phyloP scores from a whole-genome alignment of 2,797 vertebrate genomes.

The Tenualosa thibaudeaui region DNA sequence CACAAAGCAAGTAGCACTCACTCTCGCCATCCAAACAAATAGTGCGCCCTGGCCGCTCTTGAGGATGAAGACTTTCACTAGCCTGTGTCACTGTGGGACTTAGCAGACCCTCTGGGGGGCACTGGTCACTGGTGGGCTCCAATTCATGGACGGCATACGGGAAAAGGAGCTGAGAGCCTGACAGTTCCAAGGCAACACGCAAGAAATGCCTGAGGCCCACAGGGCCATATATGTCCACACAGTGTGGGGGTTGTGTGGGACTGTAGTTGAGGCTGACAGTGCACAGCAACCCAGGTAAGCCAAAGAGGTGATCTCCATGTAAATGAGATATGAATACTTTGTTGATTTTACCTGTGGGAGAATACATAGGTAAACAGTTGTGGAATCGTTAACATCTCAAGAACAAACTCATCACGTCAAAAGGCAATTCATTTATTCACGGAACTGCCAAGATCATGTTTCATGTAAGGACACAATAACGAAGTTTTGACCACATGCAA shows the following conservation, averaged over 20 bases:
- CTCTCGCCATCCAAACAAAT: conserved; percentile 70
- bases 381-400: not conserved
- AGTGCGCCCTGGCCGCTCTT: conserved; percentile 72
- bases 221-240: conserved; percentile 87
- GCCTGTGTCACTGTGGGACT: conserved; percentile 46
- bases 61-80: conserved; percentile 62
- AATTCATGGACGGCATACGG: conserved; percentile 87
- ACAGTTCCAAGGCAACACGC: conserved; percentile 79
- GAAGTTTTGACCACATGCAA: no score
- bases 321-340: conserved; percentile 95
- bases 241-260: conserved; percentile 57
- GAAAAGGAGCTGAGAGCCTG: conserved; percentile 83
- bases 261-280: conserved; percentile 84
- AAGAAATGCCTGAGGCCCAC: conserved; percentile 81
- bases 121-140: conserved; percentile 83
- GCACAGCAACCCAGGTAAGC: conserved; percentile 90
- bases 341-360: conserved; percentile 80
- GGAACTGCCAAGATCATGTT: not conserved
- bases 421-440: not conserved
- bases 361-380: not conserved
- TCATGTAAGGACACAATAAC: not conserved
- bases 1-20: conserved; percentile 77
- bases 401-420: not conserved
- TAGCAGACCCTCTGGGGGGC: conserved; percentile 76
- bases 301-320: conserved; percentile 93